Conservation (phyloP, 2,113 vertebrate genomes). For the Australoheros scitulus region DNA sequence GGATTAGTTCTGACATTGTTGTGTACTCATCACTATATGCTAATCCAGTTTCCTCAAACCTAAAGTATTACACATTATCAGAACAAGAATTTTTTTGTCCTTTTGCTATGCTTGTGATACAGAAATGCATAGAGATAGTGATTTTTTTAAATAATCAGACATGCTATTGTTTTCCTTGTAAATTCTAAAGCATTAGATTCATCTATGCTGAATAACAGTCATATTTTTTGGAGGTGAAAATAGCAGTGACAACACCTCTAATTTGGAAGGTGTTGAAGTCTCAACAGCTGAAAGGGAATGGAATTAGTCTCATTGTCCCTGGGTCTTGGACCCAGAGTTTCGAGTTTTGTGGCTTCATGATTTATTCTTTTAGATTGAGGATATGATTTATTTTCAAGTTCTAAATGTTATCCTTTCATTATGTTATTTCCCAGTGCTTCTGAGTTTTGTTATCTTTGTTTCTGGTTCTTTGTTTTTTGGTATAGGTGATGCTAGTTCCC, state of each 20-base stretch:
- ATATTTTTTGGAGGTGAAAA: slow-evolving; percentile 7
- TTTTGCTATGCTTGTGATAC: neutral
- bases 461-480: too few relatives aligned
- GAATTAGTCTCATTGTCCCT: neutral
- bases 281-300: neutral
- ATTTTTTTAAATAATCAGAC: neutral
- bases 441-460: too few relatives aligned
- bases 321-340: too few relatives aligned
- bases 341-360: too few relatives aligned
- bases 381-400: too few relatives aligned
- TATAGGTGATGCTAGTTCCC: too few relatives aligned
- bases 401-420: too few relatives aligned
- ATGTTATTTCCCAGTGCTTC: too few relatives aligned
- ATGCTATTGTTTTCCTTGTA: neutral
- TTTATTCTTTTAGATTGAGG: too few relatives aligned
- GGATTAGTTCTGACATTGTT: neutral
- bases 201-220: neutral
- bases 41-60: neutral
- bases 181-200: neutral
- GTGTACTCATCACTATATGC: neutral
- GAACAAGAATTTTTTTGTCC: neutral
- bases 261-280: slow-evolving; percentile 21
- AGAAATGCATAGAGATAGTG: neutral
- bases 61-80: neutral
- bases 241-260: slow-evolving; percentile 10